Percentiles rank a stretch among this genome's conserved stretches.
Evolutionary conservation across 2,888 invertebrate genomes (phyloP).

Genomic region (Parasteatoda lunata): DNA sequence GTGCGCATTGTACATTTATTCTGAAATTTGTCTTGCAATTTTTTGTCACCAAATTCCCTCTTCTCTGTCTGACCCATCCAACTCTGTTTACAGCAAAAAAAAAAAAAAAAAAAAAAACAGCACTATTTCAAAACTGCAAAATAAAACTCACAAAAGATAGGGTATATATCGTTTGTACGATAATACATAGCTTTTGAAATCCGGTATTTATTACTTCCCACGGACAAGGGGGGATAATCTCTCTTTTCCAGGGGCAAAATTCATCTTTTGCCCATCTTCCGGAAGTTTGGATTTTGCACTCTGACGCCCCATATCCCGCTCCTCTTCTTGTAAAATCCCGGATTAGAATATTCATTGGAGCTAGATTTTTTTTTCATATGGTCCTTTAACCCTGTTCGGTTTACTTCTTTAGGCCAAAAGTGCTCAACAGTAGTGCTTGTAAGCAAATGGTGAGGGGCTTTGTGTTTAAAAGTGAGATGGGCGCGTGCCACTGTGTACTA

Average conservation of each 20-base stretch:
- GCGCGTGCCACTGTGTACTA: slow-evolving; percentile 21
- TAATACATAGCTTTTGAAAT: slow-evolving; percentile 27
- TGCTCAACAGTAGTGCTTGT: background rate
- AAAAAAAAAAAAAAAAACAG: too few relatives aligned
- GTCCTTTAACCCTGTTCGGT: background rate
- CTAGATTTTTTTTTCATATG: background rate
- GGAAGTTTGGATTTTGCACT: slow-evolving; percentile 67
- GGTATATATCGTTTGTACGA: too few relatives aligned
- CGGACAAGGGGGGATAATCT: slow-evolving; percentile 59
- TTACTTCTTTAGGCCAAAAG: slow-evolving; percentile 3
- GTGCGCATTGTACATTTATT: too few relatives aligned
- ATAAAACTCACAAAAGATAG: too few relatives aligned
- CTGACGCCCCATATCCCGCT: slow-evolving; percentile 59
- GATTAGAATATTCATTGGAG: slow-evolving; percentile 48
- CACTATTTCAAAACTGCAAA: too few relatives aligned
- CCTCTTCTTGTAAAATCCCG: slow-evolving; percentile 37
- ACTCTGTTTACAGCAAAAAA: too few relatives aligned
- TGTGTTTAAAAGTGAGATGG: slow-evolving; percentile 28
- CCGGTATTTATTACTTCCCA: slow-evolving; percentile 64
- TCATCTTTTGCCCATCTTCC: slow-evolving; percentile 23
- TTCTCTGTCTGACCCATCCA: too few relatives aligned
- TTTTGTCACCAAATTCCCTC: too few relatives aligned
- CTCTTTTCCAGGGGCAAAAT: slow-evolving; percentile 22
- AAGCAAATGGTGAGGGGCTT: background rate
- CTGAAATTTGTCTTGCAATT: too few relatives aligned